Percentiles rank a stretch among this genome's conserved stretches.
phyloP scores from a whole-genome alignment of 2,113 vertebrate genomes.

The Cheirogaleus medius region DNA sequence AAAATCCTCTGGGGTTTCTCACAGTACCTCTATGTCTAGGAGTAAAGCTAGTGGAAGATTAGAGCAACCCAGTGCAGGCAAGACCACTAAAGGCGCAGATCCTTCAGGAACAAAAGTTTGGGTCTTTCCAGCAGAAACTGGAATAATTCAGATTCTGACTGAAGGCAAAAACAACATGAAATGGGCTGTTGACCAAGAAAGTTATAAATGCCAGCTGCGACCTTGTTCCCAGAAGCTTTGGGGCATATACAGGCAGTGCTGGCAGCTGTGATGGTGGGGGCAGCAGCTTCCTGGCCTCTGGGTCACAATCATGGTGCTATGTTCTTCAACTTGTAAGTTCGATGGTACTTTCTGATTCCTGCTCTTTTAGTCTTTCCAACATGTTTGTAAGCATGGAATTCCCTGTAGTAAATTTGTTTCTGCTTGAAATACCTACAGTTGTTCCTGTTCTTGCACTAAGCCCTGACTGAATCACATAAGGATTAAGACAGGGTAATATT shows the following conservation, averaged over 20 bases:
- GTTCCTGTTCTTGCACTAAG: not conserved
- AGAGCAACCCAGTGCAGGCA: not conserved
- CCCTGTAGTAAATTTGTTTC: constrained; percentile 27
- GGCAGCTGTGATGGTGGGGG: not conserved
- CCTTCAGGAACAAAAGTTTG: not conserved
- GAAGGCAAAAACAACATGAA: not conserved
- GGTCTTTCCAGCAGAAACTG: not conserved
- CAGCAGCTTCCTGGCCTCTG: not conserved
- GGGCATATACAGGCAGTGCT: not conserved
- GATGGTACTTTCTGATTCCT: not conserved
- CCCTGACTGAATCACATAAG: not conserved
- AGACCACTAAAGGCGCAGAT: not conserved
- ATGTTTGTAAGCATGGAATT: not conserved
- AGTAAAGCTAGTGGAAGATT: not conserved
- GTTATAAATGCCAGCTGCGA: not conserved
- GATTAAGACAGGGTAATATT: not conserved
- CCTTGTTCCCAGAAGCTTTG: not conserved
- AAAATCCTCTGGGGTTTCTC: not conserved
- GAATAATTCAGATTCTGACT: not conserved
- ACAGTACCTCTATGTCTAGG: not conserved
- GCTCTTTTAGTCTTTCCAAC: not conserved
- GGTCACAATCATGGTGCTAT: not conserved
- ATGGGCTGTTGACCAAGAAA: not conserved
- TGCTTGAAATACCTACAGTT: not conserved
- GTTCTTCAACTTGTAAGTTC: not conserved